Base-by-base conservation (phyloP, 2,888 invertebrate species). In the Sussaba pulchella region DNA sequence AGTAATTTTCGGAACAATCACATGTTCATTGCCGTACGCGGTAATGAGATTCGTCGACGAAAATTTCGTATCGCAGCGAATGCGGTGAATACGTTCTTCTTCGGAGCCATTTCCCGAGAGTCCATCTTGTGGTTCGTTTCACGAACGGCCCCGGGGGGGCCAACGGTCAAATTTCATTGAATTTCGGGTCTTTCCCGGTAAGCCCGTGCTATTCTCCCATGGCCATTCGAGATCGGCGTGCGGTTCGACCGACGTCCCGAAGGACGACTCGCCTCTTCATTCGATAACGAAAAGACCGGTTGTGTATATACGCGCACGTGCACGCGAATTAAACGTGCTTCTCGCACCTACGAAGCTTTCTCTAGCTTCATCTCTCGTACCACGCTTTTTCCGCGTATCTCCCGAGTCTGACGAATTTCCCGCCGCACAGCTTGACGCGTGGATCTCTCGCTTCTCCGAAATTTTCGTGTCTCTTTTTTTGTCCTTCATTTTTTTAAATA, bases 141-240 rank as follows among this genome's bases (percentile, higher is more conserved):
- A 54, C 39, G 12, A 12, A 1, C 54, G 54, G 26, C 69, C 21
- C 41, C n/a, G n/a, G n/a, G 12, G 43, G 26, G 54, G 47, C 73
- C 47, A 70, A 50, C 45, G 76, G 67, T 69, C 71, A 63, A 80
- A 80, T 80, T 67, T 76, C 67, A 80, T 80, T 76, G 80, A 76
- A 80, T 76, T 76, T 67, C 72, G 47, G 73, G 31, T 54, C 66
- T 67, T 64, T 50, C 63, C 45, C 57, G n/a, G n/a, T n/a, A n/a
- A n/a, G n/a, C n/a, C n/a, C n/a, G n/a, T n/a, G n/a, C n/a, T n/a
- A n/a, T 21, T n/a, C 64, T 52, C 74, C 47, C 63, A 12, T 21
- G 64, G 70, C 71, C 47, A 39, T 66, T 75, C 57, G 24, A 71
- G 59, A 71, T 71, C 52, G 70, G 54, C 75, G 71, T 80, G 70